Base-by-base conservation (phyloP, 2,888 invertebrate species). In the Phortica okadai region DNA sequence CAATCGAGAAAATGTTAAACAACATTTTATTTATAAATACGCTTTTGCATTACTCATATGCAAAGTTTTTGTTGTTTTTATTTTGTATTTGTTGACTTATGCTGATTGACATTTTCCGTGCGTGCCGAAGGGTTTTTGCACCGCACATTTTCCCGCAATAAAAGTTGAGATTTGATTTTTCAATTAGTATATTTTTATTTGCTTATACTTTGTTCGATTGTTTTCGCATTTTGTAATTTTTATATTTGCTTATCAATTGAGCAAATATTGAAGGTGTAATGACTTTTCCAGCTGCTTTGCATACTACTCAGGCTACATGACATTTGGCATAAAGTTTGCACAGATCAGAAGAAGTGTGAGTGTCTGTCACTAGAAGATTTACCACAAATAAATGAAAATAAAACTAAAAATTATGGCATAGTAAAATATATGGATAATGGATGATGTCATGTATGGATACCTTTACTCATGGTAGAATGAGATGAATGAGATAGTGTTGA, bases 91-190 rank as follows among this genome's bases (percentile, higher is more conserved):
- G n/a, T 59, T 21, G 59, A n/a, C 59, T 59, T 59, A 59, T 59
- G 59, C 59, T 59, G 59, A 59, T 59, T 59, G 59, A 59, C 59
- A 59, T n/a, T 59, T 59, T 59, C 21, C 21, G 21, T 14, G 10
- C 7, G 21, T n/a, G 16, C 59, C 14, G 21, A 59, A 59, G 59
- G 59, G 59, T 59, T 59, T 7, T 59, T 59, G 7, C 7, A 54
- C 7, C 6, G 33, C 33, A 33, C 33, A 33, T 33, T 33, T 33
- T 33, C 33, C 33, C 33, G 33, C 33, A 4, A 33, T 33, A 33
- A 33, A 33, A 33, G 33, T 33, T 33, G 33, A 33, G 33, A 50
- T 50, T 50, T 50, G 50, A 50, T 50, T 50, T 50, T 50, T 50
- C 50, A 50, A 50, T 50, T 50, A 50, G 14, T 33, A 33, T 33